A percentile compares a stretch with the other conserved stretches of the same genome.
phyloP scores from a whole-genome alignment of 92 coral and sea anemone genomes.

The Palythoa caribaeorum region DNA sequence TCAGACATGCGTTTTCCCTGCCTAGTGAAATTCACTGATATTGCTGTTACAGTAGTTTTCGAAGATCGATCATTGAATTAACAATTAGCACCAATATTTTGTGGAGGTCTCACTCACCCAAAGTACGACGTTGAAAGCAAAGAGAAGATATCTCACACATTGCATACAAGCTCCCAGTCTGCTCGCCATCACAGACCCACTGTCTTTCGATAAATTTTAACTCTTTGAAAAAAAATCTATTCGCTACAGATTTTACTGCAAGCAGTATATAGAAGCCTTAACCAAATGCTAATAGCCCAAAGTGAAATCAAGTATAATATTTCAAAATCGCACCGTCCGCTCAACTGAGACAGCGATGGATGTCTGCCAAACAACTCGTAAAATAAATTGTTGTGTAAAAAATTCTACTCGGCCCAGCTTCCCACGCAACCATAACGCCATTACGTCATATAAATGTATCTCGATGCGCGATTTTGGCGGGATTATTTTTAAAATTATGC shows the following conservation, averaged over 20 bases:
- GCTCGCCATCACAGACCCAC: conserved; percentile 35
- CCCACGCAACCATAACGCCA: background rate
- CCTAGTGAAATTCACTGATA: background rate
- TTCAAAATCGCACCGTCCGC: background rate
- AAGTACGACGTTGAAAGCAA: conserved; percentile 78
- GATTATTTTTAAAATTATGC: too few relatives aligned
- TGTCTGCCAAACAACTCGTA: background rate
- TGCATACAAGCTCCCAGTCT: conserved; percentile 93
- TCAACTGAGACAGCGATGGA: background rate
- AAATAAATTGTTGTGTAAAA: background rate
- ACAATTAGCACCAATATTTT: background rate
- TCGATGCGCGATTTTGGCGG: too few relatives aligned
- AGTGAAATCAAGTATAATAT: background rate
- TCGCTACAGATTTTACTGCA: background rate
- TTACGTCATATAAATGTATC: background rate
- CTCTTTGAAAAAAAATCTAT: background rate
- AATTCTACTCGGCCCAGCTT: conserved; percentile 29
- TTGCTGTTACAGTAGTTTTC: background rate
- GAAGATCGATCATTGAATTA: background rate
- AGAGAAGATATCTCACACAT: conserved; percentile 79
- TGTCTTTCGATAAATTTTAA: background rate
- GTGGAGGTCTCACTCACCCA: conserved; percentile 78
- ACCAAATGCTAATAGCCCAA: background rate
- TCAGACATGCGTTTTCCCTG: background rate
- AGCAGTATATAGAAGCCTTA: background rate